Base-by-base conservation (phyloP, 2,888 invertebrate genomes). In the Scaeva pyrastri region DNA sequence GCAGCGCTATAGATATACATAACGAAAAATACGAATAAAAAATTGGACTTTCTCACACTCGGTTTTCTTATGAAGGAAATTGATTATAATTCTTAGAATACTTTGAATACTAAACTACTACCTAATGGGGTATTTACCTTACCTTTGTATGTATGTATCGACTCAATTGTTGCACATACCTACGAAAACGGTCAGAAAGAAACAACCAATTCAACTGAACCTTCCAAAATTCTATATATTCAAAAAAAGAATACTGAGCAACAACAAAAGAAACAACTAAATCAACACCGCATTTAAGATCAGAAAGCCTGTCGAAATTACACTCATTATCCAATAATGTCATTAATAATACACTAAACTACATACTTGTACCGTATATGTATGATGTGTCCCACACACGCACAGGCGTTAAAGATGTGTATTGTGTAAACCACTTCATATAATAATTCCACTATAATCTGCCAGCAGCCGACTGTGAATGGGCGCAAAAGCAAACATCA, bases 271-370 rank as follows among this genome's bases (percentile, higher is more conserved):
- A 52, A 74, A 80, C 36, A 86, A 82, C 74, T 73, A 86, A 86
- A 82, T 82, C 86, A 86, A 82, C 82, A 86, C 56, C 7, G 26
- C 62, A 70, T 81, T 76, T 77, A 70, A 73, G 64, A 68, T 73
- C 7, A 6, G 23, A 68, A 6, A 23, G 66, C 64, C 71, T 82
- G 77, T 78, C 82, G 82, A 66, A 82, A 82, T 82, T 81, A 81
- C 74, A 81, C 73, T 81, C 86, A 86, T 82, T 86, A 86, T 82
- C 81, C 82, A 86, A 86, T 86, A 86, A 86, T 82, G 82, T 82
- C 78, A 77, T 86, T 86, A 86, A 77, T 72, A 74, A 73, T 41
- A 16, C 58, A 43, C 73, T 72, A 66, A 74, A 50, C n/a, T n/a
- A 66, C n/a, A n/a, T n/a, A n/a, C 64, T 60, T 23, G 80, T 77